A percentile compares a stretch with the other conserved stretches of the same genome.
phyloP scores from a whole-genome alignment of 2,113 vertebrate species.

The Thamnophis sirtalis region DNA sequence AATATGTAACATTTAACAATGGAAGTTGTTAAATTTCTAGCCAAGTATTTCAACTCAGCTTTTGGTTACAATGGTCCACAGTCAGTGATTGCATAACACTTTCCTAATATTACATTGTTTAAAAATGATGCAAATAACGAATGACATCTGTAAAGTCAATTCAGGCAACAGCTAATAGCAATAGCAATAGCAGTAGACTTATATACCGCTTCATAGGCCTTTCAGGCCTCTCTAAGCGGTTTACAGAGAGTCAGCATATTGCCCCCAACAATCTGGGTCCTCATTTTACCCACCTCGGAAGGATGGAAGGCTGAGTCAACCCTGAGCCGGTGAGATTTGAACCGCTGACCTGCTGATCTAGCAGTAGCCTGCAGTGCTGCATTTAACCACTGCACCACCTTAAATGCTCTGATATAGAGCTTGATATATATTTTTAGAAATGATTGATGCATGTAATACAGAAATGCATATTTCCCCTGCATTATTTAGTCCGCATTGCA shows the following conservation, averaged over 20 bases:
- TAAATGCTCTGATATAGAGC: neutral
- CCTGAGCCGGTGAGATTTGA: too few relatives aligned
- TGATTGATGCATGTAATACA: neutral
- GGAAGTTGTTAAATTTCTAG: neutral
- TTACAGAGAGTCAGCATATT: too few relatives aligned
- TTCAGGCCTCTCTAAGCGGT: too few relatives aligned
- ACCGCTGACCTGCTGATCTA: too few relatives aligned
- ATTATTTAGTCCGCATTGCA: neutral
- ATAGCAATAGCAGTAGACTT: too few relatives aligned
- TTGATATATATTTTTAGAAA: neutral
- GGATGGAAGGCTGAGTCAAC: too few relatives aligned
- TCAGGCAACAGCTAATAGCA: neutral
- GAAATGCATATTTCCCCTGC: neutral
- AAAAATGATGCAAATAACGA: neutral
- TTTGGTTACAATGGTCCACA: neutral
- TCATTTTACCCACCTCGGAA: too few relatives aligned
- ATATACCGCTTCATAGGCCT: too few relatives aligned
- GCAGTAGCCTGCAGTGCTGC: too few relatives aligned
- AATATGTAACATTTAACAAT: constrained; percentile 19
- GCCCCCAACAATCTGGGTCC: too few relatives aligned
- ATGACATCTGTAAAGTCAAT: neutral
- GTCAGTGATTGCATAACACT: accelerated
- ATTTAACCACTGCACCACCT: too few relatives aligned
- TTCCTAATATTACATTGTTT: neutral
- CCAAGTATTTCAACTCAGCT: constrained; percentile 14